Percentiles rank a stretch among this genome's conserved stretches.
These are phyloP conservation scores for Kryptolebias marmoratus DNA, from an alignment of 2,113 vertebrate genomes.

Conservation along the genomic window DNA sequence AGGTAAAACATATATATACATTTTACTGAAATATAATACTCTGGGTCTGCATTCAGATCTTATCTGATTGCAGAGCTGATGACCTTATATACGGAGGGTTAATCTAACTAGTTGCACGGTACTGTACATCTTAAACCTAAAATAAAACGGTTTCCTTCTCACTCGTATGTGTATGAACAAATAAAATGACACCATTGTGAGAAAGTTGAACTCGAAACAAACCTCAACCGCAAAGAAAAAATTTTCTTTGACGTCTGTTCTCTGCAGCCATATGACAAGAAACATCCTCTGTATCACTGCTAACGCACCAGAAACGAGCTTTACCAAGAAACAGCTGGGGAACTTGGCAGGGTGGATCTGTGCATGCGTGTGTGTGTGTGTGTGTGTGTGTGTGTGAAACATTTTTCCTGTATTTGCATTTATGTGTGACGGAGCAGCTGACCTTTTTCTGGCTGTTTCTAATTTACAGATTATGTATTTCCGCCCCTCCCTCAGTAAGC, in stretches of 20 bases:
- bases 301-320: slow-evolving; percentile 21
- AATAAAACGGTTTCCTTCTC: too few relatives aligned
- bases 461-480: slow-evolving; percentile 72
- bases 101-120: too few relatives aligned
- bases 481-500: slow-evolving; percentile 60
- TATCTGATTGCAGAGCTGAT: too few relatives aligned
- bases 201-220: too few relatives aligned
- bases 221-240: neutral
- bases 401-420: slow-evolving; percentile 5
- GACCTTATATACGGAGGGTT: too few relatives aligned
- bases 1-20: too few relatives aligned
- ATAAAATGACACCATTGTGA: too few relatives aligned
- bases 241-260: neutral
- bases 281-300: slow-evolving; percentile 20
- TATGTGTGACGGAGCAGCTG: slow-evolving; percentile 56
- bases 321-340: slow-evolving; percentile 48
- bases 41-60: too few relatives aligned
- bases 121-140: too few relatives aligned
- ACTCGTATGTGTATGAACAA: too few relatives aligned
- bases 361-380: neutral
- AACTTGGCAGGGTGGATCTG: slow-evolving; percentile 23
- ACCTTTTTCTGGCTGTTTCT: slow-evolving; percentile 66
- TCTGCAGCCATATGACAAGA: slow-evolving; percentile 19
- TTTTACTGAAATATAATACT: too few relatives aligned
- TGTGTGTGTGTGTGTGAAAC: neutral